Conservation (phyloP, 2,888 invertebrate species). For the Furcula furcula region DNA sequence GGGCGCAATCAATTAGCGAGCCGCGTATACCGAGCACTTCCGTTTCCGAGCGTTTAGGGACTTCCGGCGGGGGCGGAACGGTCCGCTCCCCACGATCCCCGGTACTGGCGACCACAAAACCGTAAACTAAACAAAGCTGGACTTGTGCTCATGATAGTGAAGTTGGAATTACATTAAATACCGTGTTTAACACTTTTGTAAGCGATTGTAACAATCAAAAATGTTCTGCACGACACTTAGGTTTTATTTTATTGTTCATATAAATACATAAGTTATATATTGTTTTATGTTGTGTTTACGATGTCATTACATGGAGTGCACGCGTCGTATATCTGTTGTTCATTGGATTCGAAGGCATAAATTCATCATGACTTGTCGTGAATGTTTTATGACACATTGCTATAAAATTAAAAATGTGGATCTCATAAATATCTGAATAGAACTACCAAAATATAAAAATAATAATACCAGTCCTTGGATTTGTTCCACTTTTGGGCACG, state of each 20-base stretch:
- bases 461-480: too few species aligned
- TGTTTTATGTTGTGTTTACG: background rate
- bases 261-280: background rate
- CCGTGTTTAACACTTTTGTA: background rate
- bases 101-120: constrained; percentile 14
- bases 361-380: too few species aligned
- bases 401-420: too few species aligned
- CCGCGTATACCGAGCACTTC: constrained; percentile 68
- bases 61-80: constrained; percentile 63
- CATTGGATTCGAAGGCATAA: too few species aligned
- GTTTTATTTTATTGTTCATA: background rate
- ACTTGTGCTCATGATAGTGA: constrained; percentile 8
- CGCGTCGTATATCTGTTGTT: too few species aligned
- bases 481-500: too few species aligned
- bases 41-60: constrained; percentile 76
- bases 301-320: background rate
- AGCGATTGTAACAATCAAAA: background rate
- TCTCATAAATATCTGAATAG: too few species aligned
- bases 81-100: constrained; percentile 23
- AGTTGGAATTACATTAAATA: background rate
- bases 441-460: too few species aligned
- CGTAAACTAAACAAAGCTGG: background rate
- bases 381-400: too few species aligned
- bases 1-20: constrained; percentile 75
- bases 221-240: background rate